Evolutionary conservation across 2,888 invertebrate genomes (phyloP).

Genomic region (Chloroclystis v-ata): DNA sequence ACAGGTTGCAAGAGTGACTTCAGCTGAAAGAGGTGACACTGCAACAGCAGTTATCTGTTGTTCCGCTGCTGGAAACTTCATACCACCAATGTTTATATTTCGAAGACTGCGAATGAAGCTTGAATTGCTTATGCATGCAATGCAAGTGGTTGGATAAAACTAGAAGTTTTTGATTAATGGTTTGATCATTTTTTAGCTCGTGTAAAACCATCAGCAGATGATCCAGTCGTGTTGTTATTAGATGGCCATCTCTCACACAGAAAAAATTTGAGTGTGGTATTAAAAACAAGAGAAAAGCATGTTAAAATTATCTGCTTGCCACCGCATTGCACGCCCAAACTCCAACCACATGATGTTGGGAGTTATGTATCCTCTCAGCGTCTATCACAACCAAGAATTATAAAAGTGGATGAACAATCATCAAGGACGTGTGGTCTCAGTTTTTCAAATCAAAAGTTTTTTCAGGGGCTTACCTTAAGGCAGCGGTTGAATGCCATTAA

Average conservation of each 20-base stretch:
- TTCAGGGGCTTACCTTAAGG: conserved; percentile 5
- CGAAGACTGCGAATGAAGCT: conserved; percentile 30
- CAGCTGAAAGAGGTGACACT: conserved; percentile 32
- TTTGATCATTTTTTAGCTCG: conserved; percentile 47
- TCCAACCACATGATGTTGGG: conserved; percentile 41
- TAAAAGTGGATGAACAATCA: not conserved
- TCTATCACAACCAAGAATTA: conserved; percentile 8
- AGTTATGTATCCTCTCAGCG: conserved; percentile 8
- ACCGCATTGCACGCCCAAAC: conserved; percentile 47
- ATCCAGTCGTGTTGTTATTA: conserved; percentile 39
- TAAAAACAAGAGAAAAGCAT: conserved; percentile 32
- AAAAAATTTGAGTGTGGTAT: conserved; percentile 20
- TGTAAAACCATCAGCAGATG: conserved; percentile 30
- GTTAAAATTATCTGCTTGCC: conserved; percentile 44
- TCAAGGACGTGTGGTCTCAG: conserved; percentile 3
- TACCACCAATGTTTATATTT: conserved; percentile 37
- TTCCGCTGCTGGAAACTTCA: conserved; percentile 19
- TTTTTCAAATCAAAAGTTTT: conserved; percentile 4
- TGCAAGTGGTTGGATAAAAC: conserved; percentile 34
- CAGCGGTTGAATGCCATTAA: conserved; percentile 5
- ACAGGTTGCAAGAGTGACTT: conserved; percentile 32
- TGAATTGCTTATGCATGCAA: conserved; percentile 25
- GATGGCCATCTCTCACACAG: conserved; percentile 43
- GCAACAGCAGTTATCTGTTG: conserved; percentile 5
- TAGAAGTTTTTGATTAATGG: conserved; percentile 40